These are phyloP conservation scores for Callipepla squamata DNA, from an alignment of 2,113 vertebrate species.

Conservation along the genomic window DNA sequence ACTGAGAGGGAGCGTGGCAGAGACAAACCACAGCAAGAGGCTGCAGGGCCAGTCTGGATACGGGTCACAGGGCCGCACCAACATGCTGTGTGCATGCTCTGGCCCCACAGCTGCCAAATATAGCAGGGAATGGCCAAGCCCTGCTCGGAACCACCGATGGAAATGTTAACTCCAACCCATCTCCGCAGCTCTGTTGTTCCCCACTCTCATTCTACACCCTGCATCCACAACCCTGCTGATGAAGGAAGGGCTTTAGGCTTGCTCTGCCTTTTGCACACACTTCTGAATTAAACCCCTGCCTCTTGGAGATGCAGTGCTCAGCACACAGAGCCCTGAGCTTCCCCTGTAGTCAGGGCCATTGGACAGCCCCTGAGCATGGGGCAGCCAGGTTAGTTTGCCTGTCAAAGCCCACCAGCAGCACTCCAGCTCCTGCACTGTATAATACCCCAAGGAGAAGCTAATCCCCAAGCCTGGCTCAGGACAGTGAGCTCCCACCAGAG, in stretches of 20 bases:
- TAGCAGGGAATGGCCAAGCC: background rate
- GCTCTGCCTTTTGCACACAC: accelerated
- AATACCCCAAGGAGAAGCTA: background rate
- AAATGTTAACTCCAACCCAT: accelerated
- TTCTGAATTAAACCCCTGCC: background rate
- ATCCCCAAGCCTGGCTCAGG: background rate
- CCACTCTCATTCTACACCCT: accelerated
- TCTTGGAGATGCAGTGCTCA: background rate
- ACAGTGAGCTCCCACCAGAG: accelerated
- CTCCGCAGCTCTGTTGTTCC: background rate
- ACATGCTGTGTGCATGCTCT: background rate
- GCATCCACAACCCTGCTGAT: background rate
- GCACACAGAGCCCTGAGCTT: background rate
- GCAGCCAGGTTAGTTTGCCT: accelerated
- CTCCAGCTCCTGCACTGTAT: accelerated
- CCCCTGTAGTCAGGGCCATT: accelerated
- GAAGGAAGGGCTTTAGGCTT: accelerated
- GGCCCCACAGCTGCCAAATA: background rate
- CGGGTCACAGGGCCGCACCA: background rate
- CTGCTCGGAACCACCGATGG: background rate
- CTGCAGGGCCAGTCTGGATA: background rate
- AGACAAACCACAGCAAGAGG: background rate
- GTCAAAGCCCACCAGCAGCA: background rate
- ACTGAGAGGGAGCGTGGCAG: background rate
- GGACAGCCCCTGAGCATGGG: accelerated